Percentiles rank a stretch among this genome's conserved stretches.
phyloP scores from a whole-genome alignment of 2,888 invertebrate genomes.

The Drosophila algonquin region DNA sequence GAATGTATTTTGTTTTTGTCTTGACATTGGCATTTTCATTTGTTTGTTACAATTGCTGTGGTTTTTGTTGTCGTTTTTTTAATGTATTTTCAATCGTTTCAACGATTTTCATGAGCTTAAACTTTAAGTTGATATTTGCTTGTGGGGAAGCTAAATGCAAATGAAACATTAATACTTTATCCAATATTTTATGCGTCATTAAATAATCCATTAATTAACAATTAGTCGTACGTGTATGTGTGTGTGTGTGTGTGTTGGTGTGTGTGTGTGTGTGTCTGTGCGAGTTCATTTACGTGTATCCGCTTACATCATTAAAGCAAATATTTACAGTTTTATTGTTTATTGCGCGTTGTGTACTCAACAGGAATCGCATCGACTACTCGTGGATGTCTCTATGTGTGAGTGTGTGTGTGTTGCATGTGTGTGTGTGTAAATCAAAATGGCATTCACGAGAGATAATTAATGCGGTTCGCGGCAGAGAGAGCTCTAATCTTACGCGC shows the following conservation, averaged over 20 bases:
- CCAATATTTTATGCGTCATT: constrained; percentile 71
- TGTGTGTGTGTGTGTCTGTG: constrained; percentile 12
- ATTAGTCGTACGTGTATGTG: constrained; percentile 52
- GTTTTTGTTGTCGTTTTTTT: neutral
- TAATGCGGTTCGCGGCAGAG: constrained; percentile 40
- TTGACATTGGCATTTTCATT: constrained; percentile 40
- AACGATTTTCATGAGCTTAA: constrained; percentile 51
- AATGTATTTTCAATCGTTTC: constrained; percentile 25
- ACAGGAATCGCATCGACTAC: constrained; percentile 16
- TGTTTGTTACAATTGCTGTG: constrained; percentile 30
- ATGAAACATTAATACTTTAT: constrained; percentile 65
- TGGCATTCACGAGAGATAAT: constrained; percentile 37
- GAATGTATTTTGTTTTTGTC: constrained; percentile 35
- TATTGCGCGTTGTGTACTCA: constrained; percentile 24
- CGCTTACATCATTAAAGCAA: constrained; percentile 62
- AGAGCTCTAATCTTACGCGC: constrained; percentile 24
- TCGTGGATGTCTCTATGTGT: constrained; percentile 1
- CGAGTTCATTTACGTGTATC: constrained; percentile 51
- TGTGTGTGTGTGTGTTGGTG: constrained; percentile 40
- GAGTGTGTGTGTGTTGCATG: constrained; percentile 12
- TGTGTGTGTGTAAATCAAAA: constrained; percentile 34
- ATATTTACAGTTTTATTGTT: constrained; percentile 65
- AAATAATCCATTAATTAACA: constrained; percentile 75
- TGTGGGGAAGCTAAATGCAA: constrained; percentile 54
- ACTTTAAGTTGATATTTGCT: constrained; percentile 64